Evolutionary conservation across 2,797 vertebrate species (phyloP), one percentile per base, ranked within the genome.

Genomic region (Arnoldichthys spilopterus): DNA sequence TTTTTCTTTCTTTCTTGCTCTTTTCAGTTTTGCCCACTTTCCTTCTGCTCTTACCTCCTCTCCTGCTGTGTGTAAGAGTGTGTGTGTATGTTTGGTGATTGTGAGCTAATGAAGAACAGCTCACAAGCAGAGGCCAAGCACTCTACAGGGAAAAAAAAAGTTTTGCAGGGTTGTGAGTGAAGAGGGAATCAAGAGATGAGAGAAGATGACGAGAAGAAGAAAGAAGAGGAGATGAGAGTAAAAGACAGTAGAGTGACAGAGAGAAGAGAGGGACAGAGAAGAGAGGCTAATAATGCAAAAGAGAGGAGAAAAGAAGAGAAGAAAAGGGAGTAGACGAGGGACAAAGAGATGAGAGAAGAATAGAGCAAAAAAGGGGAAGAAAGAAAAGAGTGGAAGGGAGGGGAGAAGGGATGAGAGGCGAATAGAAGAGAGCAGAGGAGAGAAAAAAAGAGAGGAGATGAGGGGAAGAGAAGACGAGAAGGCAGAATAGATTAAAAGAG

Each of bases 91-190:
- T 76, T 70, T 59, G 47, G 11, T 75, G 63, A 80, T 71, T 76
- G 40, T 66, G 69, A 71, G 67, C 82, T 86, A 86, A 86, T 86
- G 80, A 86, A 80, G 82, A 84, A 84, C 80, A 80, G 84, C 72
- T 82, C 77, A 76, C 15, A 20, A 81, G 74, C 74, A 80, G 82
- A 82, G 82, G 72, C 71, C 82, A 32, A 83, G 66, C 70, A 79
- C 76, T 79, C 76, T 24, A 74, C 47, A 37, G 74, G 43, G 76
- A 78, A 72, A 45, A 34, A 68, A 53, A 75, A 78, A 62, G 47
- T 6, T 16, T 34, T 80, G 79, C 79, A 75, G 74, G 79, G 79
- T 78, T 78, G 45, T 62, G 59, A 54, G 45, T 12, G 22, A 82
- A 78, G 75, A 64, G 56, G 73, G 68, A 59, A 53, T 16, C 56